A percentile compares a stretch with the other conserved stretches of the same genome.
Evolutionary conservation across 2,797 vertebrate species (phyloP).

Genomic region (Melanotaenia boesemani): DNA sequence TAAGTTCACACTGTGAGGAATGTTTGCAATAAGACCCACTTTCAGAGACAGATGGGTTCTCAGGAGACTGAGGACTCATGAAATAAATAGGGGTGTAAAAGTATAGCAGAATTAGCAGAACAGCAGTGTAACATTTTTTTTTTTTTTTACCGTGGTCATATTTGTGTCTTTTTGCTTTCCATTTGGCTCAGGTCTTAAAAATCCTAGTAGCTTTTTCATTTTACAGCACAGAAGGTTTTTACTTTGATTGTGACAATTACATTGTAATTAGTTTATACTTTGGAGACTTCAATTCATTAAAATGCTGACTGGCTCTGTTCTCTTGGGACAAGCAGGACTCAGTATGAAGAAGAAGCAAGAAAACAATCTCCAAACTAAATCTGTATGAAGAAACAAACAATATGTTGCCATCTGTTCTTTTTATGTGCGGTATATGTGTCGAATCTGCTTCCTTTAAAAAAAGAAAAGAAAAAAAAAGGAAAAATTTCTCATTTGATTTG

Average conservation of each 20-base stretch:
- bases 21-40: slow-evolving; percentile 72
- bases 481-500: no score
- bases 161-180: slow-evolving; percentile 18
- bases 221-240: slow-evolving; percentile 28
- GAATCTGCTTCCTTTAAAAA: not conserved
- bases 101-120: slow-evolving; percentile 14
- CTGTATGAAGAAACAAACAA: slow-evolving; percentile 17
- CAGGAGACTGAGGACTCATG: slow-evolving; percentile 41
- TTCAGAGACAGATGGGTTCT: slow-evolving; percentile 74
- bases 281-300: slow-evolving; percentile 37
- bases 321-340: slow-evolving; percentile 7
- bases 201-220: slow-evolving; percentile 22
- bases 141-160: not conserved
- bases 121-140: not conserved
- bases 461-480: not conserved
- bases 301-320: slow-evolving; percentile 20
- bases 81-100: slow-evolving; percentile 36
- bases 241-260: slow-evolving; percentile 45
- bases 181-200: slow-evolving; percentile 35
- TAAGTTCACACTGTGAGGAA: slow-evolving; percentile 67
- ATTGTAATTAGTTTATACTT: slow-evolving; percentile 30
- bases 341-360: slow-evolving; percentile 18
- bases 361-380: slow-evolving; percentile 12
- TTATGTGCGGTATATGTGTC: not conserved
- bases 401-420: slow-evolving; percentile 19